These are phyloP conservation scores for Strigops habroptila DNA, from an alignment of 2,113 vertebrate genomes.

Conservation along the genomic window DNA sequence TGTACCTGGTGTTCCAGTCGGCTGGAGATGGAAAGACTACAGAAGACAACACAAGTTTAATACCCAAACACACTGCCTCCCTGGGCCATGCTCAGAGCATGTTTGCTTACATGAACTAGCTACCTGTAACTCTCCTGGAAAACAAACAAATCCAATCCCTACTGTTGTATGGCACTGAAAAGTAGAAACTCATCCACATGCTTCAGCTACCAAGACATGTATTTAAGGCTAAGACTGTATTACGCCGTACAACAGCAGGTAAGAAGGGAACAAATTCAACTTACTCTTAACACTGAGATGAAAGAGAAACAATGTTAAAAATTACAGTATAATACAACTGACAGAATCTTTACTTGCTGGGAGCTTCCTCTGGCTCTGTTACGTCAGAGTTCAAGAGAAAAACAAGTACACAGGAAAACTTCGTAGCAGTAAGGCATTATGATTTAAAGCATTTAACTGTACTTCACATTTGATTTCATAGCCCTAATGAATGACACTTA, in stretches of 20 bases:
- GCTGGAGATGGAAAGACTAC: constrained; percentile 97
- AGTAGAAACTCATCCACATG: not conserved
- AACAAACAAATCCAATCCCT: not conserved
- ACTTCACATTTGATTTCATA: not conserved
- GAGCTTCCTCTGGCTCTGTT: not conserved
- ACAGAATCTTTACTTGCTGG: not conserved
- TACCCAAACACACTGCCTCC: not conserved
- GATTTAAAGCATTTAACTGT: not conserved
- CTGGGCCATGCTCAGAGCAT: not conserved
- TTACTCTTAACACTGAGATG: not conserved
- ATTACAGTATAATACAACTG: not conserved
- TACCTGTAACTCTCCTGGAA: not conserved
- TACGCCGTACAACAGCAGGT: not conserved
- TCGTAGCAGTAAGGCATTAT: not conserved
- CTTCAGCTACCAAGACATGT: not conserved
- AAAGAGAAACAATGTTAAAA: not conserved
- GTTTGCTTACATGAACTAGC: not conserved
- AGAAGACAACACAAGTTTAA: not conserved
- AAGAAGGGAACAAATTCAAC: not conserved
- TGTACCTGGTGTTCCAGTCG: constrained; percentile 93
- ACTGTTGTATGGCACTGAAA: not conserved
- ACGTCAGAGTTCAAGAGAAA: not conserved
- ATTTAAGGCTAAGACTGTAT: not conserved
- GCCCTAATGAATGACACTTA: not conserved
- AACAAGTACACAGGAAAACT: not conserved